Evolutionary conservation across 37 sponge, comb jelly and placozoan genomes (phyloP).

Genomic region (Haliclona indistincta): DNA sequence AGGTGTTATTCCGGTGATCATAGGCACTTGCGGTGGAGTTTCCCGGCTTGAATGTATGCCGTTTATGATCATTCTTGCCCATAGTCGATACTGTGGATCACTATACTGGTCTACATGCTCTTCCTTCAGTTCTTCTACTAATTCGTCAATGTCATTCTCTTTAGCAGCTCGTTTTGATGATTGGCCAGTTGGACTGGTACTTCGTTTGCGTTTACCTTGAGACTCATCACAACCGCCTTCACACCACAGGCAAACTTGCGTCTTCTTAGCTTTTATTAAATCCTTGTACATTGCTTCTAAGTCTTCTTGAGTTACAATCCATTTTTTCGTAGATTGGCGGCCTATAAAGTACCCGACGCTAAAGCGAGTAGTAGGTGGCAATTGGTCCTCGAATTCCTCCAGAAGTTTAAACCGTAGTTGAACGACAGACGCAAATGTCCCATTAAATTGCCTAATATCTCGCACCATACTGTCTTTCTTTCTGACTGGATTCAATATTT

Average conservation of each 20-base stretch:
- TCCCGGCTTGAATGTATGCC: slow-evolving; percentile 19
- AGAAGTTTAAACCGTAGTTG: slow-evolving; percentile 15
- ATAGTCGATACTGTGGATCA: slow-evolving; percentile 32
- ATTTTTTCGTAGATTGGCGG: slow-evolving; percentile 14
- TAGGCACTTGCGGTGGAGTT: slow-evolving; percentile 25
- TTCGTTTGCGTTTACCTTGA: background rate
- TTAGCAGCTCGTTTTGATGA: slow-evolving; percentile 9
- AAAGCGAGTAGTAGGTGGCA: slow-evolving; percentile 12
- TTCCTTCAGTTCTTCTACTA: slow-evolving; percentile 13
- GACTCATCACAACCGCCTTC: slow-evolving; percentile 19
- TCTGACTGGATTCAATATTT: slow-evolving; percentile 15
- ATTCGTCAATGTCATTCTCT: slow-evolving; percentile 24
- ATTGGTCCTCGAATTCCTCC: slow-evolving; percentile 13
- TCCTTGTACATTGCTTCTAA: slow-evolving; percentile 19
- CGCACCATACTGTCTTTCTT: slow-evolving; percentile 14
- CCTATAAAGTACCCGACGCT: slow-evolving; percentile 37
- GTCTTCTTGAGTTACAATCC: slow-evolving; percentile 20
- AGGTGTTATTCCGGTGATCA: slow-evolving; percentile 7
- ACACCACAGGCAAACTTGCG: slow-evolving; percentile 27
- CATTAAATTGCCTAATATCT: background rate
- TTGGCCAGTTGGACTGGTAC: background rate
- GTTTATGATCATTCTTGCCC: slow-evolving; percentile 4
- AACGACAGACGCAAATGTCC: slow-evolving; percentile 5
- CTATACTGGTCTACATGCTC: slow-evolving; percentile 7
- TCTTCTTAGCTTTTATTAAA: background rate